A percentile compares a stretch with the other conserved stretches of the same genome.
phyloP scores from a whole-genome alignment of 2,113 vertebrate genomes.

The Psammodynastes pulverulentus region DNA sequence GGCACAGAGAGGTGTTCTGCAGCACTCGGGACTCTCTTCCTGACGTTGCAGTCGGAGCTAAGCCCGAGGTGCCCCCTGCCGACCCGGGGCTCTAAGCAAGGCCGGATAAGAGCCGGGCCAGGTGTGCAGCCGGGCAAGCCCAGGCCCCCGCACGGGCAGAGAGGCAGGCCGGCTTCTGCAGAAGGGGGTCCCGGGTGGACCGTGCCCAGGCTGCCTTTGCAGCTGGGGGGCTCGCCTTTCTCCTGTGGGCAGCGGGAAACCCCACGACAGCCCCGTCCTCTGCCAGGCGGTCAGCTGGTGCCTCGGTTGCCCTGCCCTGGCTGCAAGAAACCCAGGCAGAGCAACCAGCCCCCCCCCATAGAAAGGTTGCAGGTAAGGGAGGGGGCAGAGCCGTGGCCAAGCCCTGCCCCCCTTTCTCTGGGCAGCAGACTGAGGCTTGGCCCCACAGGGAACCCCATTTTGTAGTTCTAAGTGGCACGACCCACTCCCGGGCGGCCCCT shows the following conservation, averaged over 20 bases:
- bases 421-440: background rate
- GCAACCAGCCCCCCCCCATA: no score
- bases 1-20: no score
- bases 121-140: background rate
- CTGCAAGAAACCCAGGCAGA: background rate
- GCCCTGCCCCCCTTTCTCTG: background rate
- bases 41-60: background rate
- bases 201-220: background rate
- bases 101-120: background rate
- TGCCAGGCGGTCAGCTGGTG: background rate
- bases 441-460: no score
- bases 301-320: background rate
- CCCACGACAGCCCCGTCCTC: background rate
- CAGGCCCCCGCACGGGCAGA: background rate
- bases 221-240: background rate
- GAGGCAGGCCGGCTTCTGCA: background rate
- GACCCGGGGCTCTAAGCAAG: background rate
- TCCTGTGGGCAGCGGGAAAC: background rate
- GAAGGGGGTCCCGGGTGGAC: background rate
- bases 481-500: background rate
- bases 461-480: background rate
- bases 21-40: background rate
- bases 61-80: background rate
- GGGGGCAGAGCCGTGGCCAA: no score
- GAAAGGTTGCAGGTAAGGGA: background rate